Evolutionary conservation across 2,888 invertebrate genomes (phyloP), one percentile per base, ranked within the genome.

Genomic region (Villa cingulata): DNA sequence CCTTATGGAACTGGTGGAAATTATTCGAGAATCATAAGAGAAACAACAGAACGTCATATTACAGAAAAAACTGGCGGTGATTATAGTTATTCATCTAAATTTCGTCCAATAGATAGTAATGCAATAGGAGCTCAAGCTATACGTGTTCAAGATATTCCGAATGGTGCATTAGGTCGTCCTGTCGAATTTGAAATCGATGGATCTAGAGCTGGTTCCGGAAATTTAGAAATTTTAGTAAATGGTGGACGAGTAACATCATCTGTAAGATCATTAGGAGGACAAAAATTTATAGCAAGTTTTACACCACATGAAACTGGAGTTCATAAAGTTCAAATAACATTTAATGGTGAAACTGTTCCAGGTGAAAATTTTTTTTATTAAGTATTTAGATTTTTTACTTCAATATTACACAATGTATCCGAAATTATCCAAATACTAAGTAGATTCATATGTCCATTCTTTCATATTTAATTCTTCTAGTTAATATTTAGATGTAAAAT

Each of bases 151-250:
- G 81, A 80, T 50, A 84, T 90, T 57, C 85, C 88, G 3, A 84
- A 86, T 71, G 92, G 92, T 54, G 74, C 83, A 43, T 78, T 96
- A 46, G 91, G 94, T 55, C 81, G 86, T 65, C 88, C 92, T 46
- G 91, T 95, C 45, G 89, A 94, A 70, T 97, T 98, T 72, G 90
- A 92, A 74, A 95, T 97, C 70, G 95, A 97, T 70, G 94, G 95
- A 48, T 86, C 89, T 50, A 79, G 81, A 55, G 95, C 96, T n/a
- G 96, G 96, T 36, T 89, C 92, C 4, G 97, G 96, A 16, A 94
- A 95, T 70, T 71, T 97, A 55, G 96, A 96, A 70, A 86, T 97
- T 55, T 78, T 95, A 54, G 94, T 95, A 10, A 94, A 95, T 61
- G 94, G 92, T 37, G 88, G 94, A 5, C 82, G 91, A 54, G 94